Percentiles rank a stretch among this genome's conserved stretches.
phyloP scores from a whole-genome alignment of 2,797 vertebrate species.

The Harpagifer antarcticus region DNA sequence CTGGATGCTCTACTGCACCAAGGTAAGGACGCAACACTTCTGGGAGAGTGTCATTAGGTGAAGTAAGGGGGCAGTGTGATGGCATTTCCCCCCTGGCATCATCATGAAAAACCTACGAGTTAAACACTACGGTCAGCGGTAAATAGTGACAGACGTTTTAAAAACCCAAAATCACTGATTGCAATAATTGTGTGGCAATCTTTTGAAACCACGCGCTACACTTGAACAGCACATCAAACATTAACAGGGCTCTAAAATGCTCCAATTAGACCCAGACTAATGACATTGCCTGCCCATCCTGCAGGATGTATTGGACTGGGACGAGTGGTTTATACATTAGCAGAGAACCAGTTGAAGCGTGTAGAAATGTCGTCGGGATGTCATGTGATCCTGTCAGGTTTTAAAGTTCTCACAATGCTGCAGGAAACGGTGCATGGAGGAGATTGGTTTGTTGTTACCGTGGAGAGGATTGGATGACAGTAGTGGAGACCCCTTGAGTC shows the following conservation, averaged over 20 bases:
- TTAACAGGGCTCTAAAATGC: not conserved
- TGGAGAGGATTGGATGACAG: conserved; percentile 50
- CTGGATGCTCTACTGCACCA: conserved; percentile 98
- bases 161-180: not conserved
- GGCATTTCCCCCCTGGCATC: conserved; percentile 21
- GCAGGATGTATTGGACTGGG: conserved; percentile 8
- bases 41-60: conserved; percentile 23
- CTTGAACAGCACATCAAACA: conserved; percentile 10
- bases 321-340: conserved; percentile 25
- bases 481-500: conserved; percentile 52
- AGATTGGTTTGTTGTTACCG: conserved; percentile 28
- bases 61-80: conserved; percentile 39
- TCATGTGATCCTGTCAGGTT: not conserved
- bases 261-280: conserved; percentile 32
- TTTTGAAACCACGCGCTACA: not conserved
- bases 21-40: conserved; percentile 83
- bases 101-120: too few relatives aligned
- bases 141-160: conserved; percentile 2
- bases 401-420: conserved; percentile 7
- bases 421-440: not conserved
- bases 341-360: not conserved
- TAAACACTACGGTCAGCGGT: not conserved
- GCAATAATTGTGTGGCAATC: not conserved
- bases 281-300: conserved; percentile 25
- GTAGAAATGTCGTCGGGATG: too few relatives aligned